phyloP scores from a whole-genome alignment of 2,113 vertebrate genomes.

The Brachypodius melanocephalos region DNA sequence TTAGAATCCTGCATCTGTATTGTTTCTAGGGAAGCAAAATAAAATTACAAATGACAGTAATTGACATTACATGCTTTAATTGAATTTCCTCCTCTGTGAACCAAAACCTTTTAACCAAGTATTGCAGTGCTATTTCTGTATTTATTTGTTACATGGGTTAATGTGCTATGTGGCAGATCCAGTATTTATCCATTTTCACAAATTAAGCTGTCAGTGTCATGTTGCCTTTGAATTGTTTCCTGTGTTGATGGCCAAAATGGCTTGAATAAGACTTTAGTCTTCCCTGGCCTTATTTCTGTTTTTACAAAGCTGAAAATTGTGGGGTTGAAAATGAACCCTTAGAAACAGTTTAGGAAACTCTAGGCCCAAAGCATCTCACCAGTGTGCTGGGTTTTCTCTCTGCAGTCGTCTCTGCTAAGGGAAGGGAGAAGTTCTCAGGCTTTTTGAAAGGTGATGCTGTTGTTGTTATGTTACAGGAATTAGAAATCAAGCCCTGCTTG shows the following conservation, averaged over 20 bases:
- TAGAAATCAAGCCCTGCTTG: not conserved
- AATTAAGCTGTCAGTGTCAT: slow-evolving; percentile 69
- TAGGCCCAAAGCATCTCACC: not conserved
- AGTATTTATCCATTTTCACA: slow-evolving; percentile 70
- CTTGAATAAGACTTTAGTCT: slow-evolving; percentile 32
- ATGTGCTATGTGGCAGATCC: slow-evolving; percentile 69
- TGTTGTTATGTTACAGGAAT: not conserved
- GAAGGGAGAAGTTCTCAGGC: not conserved
- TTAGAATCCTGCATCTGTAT: slow-evolving; percentile 78
- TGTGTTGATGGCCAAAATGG: slow-evolving; percentile 38
- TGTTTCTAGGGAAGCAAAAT: slow-evolving; percentile 75
- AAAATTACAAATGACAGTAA: slow-evolving; percentile 82
- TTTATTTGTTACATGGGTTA: slow-evolving; percentile 74
- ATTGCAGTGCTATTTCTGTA: slow-evolving; percentile 76
- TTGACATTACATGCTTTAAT: slow-evolving; percentile 82
- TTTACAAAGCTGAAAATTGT: slow-evolving; percentile 43
- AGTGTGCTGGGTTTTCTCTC: not conserved
- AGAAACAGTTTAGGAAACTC: slow-evolving; percentile 2
- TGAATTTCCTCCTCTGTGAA: slow-evolving; percentile 80
- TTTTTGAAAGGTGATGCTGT: not conserved
- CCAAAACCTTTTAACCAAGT: slow-evolving; percentile 79
- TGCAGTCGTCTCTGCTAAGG: not conserved
- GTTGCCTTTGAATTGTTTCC: slow-evolving; percentile 65
- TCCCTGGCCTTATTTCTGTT: slow-evolving; percentile 24
- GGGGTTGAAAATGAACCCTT: not conserved